phyloP scores from a whole-genome alignment of 2,113 vertebrate species.

The Scalopus aquaticus region DNA sequence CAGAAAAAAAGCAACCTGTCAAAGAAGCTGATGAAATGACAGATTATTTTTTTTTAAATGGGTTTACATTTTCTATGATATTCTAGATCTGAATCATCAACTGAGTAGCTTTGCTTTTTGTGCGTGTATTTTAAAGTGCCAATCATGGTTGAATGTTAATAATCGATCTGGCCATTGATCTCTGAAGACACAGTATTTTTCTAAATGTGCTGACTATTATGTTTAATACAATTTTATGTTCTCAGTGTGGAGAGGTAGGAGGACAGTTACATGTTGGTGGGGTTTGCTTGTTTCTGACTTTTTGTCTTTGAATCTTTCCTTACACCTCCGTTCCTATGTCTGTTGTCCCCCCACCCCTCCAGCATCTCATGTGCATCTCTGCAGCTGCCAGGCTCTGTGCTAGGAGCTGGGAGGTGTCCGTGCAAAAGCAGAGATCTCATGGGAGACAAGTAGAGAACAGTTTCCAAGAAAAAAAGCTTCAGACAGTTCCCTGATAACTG shows the following conservation, averaged over 20 bases:
- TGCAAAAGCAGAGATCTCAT: constrained; percentile 37
- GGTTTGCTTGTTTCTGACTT: constrained; percentile 64
- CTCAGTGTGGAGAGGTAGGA: neutral
- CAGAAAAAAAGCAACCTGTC: constrained; percentile 42
- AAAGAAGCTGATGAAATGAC: constrained; percentile 58
- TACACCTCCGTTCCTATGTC: neutral
- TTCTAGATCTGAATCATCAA: constrained; percentile 32
- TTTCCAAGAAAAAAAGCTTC: constrained; percentile 69
- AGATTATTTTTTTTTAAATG: constrained; percentile 41
- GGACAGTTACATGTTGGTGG: neutral
- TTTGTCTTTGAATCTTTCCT: constrained; percentile 66
- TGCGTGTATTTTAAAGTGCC: constrained; percentile 47
- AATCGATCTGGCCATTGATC: constrained; percentile 58
- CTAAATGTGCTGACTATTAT: constrained; percentile 51
- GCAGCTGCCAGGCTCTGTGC: neutral
- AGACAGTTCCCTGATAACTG: constrained; percentile 49
- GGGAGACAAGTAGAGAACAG: constrained; percentile 51
- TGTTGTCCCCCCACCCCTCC: neutral
- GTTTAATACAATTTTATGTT: constrained; percentile 56
- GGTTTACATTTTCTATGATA: constrained; percentile 37
- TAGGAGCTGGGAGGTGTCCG: neutral
- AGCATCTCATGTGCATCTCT: neutral
- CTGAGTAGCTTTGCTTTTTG: constrained; percentile 10
- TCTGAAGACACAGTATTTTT: constrained; percentile 39
- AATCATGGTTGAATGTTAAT: constrained; percentile 54